Base-by-base conservation (phyloP, 2,797 vertebrate genomes). In the Enteromius unitaeniatus region DNA sequence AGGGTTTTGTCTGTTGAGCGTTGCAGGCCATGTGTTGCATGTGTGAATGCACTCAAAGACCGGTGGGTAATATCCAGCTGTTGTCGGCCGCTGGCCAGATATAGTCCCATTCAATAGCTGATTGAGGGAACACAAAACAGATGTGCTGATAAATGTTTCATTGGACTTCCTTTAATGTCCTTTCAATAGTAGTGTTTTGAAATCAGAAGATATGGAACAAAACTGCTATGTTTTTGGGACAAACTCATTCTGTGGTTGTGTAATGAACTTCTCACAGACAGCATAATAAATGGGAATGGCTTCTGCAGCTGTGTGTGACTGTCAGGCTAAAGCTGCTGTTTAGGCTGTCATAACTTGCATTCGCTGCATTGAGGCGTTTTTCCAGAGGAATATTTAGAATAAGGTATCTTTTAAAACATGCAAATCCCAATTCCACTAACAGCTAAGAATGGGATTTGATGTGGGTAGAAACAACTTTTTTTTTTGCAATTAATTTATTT, bases 291-390 rank as follows among this genome's bases (percentile, higher is more conserved):
- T 7, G 14, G 6, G 26, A 31, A 64, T 53, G 34, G 45, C 40
- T 64, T 81, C 81, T 64, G 42, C 78, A 86, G 74, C 84, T 81
- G 81, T 87, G 67, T 81, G 77, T 74, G 62, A 75, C 34, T 68
- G 37, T 26, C 68, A 64, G 60, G 53, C 80, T 77, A 53, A 76
- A 82, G 34, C 5, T 75, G 51, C n/a, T 45, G 17, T 78, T 78
- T 64, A 26, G 51, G 31, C 78, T 69, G 42, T 45, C 75, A 87
- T 69, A 69, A 40, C 49, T 17, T 15, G 75, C 60, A 83, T 85
- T 85, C 73, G 28, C 70, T 49, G 72, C 51, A 37, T 42, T 60
- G 23, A 55, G 37, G 10, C 26, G 72, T 62, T 14, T 76, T 76
- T 53, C 51, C 55, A 60, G 26, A 58, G 64, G 76, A 19, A 53